Conservation (phyloP, 2,888 invertebrate genomes). For the Acronicta alni region DNA sequence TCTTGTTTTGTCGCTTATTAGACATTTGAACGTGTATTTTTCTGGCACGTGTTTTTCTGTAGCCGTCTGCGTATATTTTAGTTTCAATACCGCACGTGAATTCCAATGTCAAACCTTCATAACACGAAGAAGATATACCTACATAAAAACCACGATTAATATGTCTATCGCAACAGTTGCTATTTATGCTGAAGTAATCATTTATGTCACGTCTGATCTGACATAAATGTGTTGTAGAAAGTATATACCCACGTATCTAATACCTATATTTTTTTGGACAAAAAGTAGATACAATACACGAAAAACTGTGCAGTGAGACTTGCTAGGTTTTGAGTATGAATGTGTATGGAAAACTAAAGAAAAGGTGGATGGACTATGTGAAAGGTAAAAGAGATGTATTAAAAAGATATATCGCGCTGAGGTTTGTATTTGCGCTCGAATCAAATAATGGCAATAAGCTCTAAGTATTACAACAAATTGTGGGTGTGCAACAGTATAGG, state of each 20-base stretch:
- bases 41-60: conserved; percentile 39
- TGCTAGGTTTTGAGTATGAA: too few species aligned
- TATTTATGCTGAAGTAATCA: conserved; percentile 39
- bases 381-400: too few species aligned
- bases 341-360: too few species aligned
- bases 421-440: too few species aligned
- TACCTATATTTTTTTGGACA: too few species aligned
- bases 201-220: conserved; percentile 31
- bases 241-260: neutral
- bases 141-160: conserved; percentile 30
- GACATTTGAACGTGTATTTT: conserved; percentile 27
- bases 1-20: conserved; percentile 15
- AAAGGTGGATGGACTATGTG: too few species aligned
- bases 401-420: too few species aligned
- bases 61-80: conserved; percentile 28
- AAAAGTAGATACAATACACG: too few species aligned
- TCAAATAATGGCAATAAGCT: too few species aligned
- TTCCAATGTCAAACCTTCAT: conserved; percentile 37
- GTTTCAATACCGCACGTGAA: conserved; percentile 47
- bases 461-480: too few species aligned
- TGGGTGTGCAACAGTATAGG: too few species aligned
- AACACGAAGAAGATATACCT: conserved; percentile 14
- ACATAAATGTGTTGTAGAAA: neutral
- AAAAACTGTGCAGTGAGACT: too few species aligned
- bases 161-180: conserved; percentile 31